Evolutionary conservation across 64 coral and sea anemone genomes (phyloP).

Genomic region (Dendronephthya gigantea): DNA sequence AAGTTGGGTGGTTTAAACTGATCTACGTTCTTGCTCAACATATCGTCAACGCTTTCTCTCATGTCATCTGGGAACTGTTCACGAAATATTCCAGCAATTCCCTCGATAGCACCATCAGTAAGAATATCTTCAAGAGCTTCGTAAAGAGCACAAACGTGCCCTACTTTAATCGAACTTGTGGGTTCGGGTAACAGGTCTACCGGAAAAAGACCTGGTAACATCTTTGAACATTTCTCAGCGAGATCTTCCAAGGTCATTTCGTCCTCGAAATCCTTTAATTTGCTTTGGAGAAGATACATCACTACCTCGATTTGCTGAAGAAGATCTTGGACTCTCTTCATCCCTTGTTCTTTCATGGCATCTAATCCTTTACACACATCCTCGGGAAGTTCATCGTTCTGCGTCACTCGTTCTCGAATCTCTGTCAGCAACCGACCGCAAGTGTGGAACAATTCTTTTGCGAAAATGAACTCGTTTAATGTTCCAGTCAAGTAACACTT

Average conservation of each 20-base stretch:
- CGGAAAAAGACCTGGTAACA: slow-evolving; percentile 56
- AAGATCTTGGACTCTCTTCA: slow-evolving; percentile 54
- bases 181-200: slow-evolving; percentile 49
- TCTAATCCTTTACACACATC: slow-evolving; percentile 34
- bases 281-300: slow-evolving; percentile 61
- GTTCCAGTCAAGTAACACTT: slow-evolving; percentile 58
- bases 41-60: background rate
- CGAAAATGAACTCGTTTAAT: slow-evolving; percentile 59
- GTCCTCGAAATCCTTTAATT: slow-evolving; percentile 35
- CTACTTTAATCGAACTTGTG: slow-evolving; percentile 42
- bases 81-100: slow-evolving; percentile 44
- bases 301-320: slow-evolving; percentile 81
- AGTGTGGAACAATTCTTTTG: slow-evolving; percentile 68
- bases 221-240: slow-evolving; percentile 55
- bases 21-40: background rate
- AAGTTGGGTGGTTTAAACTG: background rate
- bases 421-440: slow-evolving; percentile 61
- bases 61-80: slow-evolving; percentile 29
- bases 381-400: slow-evolving; percentile 27
- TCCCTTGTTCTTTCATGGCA: slow-evolving; percentile 32
- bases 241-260: slow-evolving; percentile 32
- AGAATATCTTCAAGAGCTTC: slow-evolving; percentile 75
- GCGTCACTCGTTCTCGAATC: slow-evolving; percentile 45
- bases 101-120: slow-evolving; percentile 54
- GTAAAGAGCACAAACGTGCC: slow-evolving; percentile 64